Conservation (phyloP, 2,888 invertebrate species). For the Aleiodes alternator region DNA sequence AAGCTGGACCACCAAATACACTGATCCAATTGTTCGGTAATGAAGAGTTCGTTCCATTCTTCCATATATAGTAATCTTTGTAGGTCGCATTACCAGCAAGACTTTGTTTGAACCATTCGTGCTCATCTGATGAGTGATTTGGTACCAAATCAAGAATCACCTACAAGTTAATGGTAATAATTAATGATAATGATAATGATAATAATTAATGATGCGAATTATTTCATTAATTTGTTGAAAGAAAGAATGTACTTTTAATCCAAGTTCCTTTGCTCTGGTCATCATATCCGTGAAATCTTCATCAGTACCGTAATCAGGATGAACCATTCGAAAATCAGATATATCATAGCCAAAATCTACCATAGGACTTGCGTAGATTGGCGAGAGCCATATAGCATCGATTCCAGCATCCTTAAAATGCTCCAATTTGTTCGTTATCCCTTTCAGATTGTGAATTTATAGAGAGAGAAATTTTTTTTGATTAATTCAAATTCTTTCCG, state of each 20-base stretch:
- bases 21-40: slow-evolving; percentile 77
- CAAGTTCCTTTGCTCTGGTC: slow-evolving; percentile 78
- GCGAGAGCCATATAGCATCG: slow-evolving; percentile 89
- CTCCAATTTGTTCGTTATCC: slow-evolving; percentile 79
- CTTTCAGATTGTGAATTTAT: slow-evolving; percentile 63
- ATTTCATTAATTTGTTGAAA: too few species aligned
- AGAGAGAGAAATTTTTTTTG: neutral
- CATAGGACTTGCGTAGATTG: slow-evolving; percentile 90
- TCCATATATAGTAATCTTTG: slow-evolving; percentile 78
- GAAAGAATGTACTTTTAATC: slow-evolving; percentile 71
- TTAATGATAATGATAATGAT: slow-evolving; percentile 67
- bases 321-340: slow-evolving; percentile 84
- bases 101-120: slow-evolving; percentile 78
- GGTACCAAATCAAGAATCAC: slow-evolving; percentile 83
- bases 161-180: slow-evolving; percentile 61
- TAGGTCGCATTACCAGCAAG: slow-evolving; percentile 67
- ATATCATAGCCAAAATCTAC: slow-evolving; percentile 93
- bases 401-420: slow-evolving; percentile 84
- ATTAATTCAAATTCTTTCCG: slow-evolving; percentile 10
- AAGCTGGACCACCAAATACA: slow-evolving; percentile 77
- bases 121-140: slow-evolving; percentile 77
- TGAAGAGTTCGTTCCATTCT: slow-evolving; percentile 55
- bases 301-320: slow-evolving; percentile 85
- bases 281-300: slow-evolving; percentile 82
- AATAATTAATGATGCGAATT: slow-evolving; percentile 66